phyloP scores from a whole-genome alignment of 2,113 vertebrate species.

The Oriolus oriolus region DNA sequence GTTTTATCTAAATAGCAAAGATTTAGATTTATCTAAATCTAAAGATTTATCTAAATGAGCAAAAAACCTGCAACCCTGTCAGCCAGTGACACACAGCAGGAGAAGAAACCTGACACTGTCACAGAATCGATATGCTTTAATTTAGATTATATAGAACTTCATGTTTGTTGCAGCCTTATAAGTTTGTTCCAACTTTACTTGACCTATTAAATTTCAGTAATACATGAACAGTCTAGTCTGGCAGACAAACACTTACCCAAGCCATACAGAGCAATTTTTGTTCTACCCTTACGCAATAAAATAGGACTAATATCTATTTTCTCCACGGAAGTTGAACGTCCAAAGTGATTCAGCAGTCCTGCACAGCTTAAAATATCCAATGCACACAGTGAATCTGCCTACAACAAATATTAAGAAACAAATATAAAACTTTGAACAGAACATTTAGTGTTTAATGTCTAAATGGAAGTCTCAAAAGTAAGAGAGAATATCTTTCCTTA shows the following conservation, averaged over 20 bases:
- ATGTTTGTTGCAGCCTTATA: not conserved
- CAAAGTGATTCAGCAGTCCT: slow-evolving; percentile 94
- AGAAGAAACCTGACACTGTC: not conserved
- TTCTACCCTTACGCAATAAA: slow-evolving; percentile 89
- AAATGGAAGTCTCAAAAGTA: not conserved
- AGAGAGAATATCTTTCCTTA: not conserved
- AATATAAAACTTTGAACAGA: not conserved
- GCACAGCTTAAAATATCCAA: slow-evolving; percentile 92
- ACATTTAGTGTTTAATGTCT: not conserved
- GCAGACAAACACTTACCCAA: slow-evolving; percentile 80
- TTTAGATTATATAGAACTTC: not conserved
- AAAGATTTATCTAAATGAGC: not conserved
- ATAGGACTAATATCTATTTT: slow-evolving; percentile 92
- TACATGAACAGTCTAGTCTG: not conserved
- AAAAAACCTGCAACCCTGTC: not conserved
- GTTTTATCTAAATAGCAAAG: not conserved
- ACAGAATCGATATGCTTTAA: not conserved
- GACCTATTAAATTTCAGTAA: not conserved
- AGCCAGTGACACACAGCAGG: not conserved
- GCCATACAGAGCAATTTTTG: slow-evolving; percentile 90
- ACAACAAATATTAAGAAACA: not conserved
- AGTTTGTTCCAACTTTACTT: not conserved
- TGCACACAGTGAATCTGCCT: slow-evolving; percentile 92
- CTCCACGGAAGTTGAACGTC: slow-evolving; percentile 88
- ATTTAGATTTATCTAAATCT: not conserved